phyloP scores from a whole-genome alignment of 2,113 vertebrate species.

The Desmodus rotundus region DNA sequence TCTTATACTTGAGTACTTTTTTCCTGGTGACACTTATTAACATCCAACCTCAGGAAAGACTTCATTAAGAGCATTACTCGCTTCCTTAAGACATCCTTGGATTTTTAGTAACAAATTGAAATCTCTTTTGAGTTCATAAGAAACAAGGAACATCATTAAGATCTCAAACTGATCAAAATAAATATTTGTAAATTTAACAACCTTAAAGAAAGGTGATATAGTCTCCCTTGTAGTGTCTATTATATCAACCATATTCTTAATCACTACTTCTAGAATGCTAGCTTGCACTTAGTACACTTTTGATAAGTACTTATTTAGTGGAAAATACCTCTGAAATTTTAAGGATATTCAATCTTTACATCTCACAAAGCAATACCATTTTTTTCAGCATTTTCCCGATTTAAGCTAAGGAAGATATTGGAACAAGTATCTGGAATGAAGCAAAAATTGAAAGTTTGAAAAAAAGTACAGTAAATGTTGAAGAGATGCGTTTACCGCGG shows the following conservation, averaged over 20 bases:
- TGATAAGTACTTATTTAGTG: background rate
- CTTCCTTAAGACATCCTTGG: background rate
- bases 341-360: background rate
- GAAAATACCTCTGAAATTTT: background rate
- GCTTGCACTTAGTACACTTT: background rate
- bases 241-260: background rate
- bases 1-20: background rate
- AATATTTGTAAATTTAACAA: conserved; percentile 61
- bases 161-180: conserved; percentile 44
- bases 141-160: conserved; percentile 43
- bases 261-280: background rate
- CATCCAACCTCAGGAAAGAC: background rate
- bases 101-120: background rate
- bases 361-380: background rate
- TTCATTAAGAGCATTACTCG: conserved; percentile 17
- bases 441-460: background rate
- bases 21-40: background rate
- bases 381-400: background rate
- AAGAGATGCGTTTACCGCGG: background rate
- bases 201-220: conserved; percentile 43
- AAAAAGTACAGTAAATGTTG: background rate
- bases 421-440: background rate
- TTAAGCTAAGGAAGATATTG: background rate
- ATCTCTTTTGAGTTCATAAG: conserved; percentile 43
- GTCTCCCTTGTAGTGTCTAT: conserved; percentile 53